Percentiles rank a stretch among this genome's conserved stretches.
These are phyloP conservation scores for Musca vetustissima DNA, from an alignment of 1,140 invertebrate genomes.

Conservation along the genomic window DNA sequence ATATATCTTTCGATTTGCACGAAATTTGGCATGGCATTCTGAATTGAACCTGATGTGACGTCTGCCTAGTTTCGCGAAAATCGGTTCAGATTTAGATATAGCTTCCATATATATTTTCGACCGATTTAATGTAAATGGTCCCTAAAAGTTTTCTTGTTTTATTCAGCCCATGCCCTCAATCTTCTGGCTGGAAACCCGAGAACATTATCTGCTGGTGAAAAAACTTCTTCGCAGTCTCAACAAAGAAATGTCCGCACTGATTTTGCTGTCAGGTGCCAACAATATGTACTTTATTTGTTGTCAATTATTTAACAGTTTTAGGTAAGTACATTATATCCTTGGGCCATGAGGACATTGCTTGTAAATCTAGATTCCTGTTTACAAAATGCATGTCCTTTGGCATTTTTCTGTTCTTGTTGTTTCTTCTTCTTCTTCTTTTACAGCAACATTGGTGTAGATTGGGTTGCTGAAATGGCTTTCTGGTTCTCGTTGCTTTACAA, in stretches of 20 bases:
- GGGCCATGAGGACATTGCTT: background rate
- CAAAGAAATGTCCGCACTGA: constrained; percentile 56
- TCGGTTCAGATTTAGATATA: no score
- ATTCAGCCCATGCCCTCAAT: constrained; percentile 62
- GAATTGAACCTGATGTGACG: no score
- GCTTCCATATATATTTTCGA: no score
- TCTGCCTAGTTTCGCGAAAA: no score
- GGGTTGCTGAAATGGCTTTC: constrained; percentile 59
- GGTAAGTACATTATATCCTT: constrained; percentile 31
- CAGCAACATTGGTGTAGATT: constrained; percentile 50
- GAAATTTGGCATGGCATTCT: no score
- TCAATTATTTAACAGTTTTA: constrained; percentile 51
- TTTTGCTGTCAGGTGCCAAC: constrained; percentile 44
- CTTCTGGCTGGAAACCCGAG: constrained; percentile 58
- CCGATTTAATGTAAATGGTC: no score
- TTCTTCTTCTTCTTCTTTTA: background rate
- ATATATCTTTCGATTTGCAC: no score
- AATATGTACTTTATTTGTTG: constrained; percentile 54
- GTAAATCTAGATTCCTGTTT: background rate
- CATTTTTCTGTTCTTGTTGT: background rate
- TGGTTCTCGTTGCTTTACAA: constrained; percentile 67
- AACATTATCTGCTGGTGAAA: constrained; percentile 63
- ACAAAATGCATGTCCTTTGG: background rate
- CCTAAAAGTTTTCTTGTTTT: background rate
- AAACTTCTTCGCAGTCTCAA: constrained; percentile 68